phyloP scores from a whole-genome alignment of 2,888 invertebrate genomes.

The Plagodis dolabraria region DNA sequence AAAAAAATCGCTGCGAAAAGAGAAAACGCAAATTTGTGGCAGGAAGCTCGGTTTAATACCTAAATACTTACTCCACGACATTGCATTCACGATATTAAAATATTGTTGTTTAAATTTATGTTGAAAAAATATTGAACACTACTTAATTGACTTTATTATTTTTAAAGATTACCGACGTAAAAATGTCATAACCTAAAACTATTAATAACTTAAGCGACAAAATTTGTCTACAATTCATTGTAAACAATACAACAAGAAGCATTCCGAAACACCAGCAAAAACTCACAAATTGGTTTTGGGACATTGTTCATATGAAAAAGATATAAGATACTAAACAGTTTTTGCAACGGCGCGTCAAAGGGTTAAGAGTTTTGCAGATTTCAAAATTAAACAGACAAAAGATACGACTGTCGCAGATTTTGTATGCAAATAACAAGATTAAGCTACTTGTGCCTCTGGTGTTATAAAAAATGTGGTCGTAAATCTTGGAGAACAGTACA shows the following conservation, averaged over 20 bases:
- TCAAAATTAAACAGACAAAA: conserved; percentile 56
- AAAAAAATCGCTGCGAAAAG: no score
- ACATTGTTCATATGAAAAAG: conserved; percentile 43
- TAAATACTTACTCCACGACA: no score
- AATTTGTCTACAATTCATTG: conserved; percentile 27
- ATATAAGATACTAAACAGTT: conserved; percentile 50
- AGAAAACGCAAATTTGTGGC: no score
- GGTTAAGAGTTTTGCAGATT: conserved; percentile 66
- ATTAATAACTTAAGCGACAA: neutral
- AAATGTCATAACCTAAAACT: conserved; percentile 10
- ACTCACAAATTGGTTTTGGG: conserved; percentile 50
- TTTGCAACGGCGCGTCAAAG: conserved; percentile 68
- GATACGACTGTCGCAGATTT: conserved; percentile 63
- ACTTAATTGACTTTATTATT: no score
- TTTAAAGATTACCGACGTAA: no score
- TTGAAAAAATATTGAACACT: no score
- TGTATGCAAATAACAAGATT: conserved; percentile 83
- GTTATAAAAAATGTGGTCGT: conserved; percentile 50
- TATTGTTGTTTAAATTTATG: no score
- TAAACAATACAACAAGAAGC: conserved; percentile 25
- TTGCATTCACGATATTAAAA: no score
- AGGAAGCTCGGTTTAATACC: no score
- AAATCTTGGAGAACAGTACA: conserved; percentile 53
- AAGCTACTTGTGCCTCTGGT: conserved; percentile 70
- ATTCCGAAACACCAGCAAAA: conserved; percentile 40